Percentiles rank a stretch among this genome's conserved stretches.
Evolutionary conservation across 2,113 vertebrate species (phyloP).

Genomic region (Callionymus lyra): DNA sequence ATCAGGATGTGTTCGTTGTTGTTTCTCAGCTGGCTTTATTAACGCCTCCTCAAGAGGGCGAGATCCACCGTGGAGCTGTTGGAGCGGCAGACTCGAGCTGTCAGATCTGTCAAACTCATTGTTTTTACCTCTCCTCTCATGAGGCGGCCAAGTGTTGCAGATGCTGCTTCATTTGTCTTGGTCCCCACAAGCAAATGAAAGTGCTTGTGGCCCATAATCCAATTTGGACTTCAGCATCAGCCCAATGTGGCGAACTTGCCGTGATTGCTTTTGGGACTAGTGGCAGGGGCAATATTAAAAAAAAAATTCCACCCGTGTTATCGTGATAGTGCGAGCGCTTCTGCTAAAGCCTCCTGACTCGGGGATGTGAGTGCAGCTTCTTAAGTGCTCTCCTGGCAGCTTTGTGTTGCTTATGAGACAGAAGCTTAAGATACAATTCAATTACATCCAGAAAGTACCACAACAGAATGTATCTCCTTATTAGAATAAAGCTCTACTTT

Average conservation of each 20-base stretch:
- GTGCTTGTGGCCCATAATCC: slow-evolving; percentile 69
- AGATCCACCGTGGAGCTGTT: too few species aligned
- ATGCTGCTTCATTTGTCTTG: slow-evolving; percentile 47
- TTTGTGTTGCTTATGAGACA: slow-evolving; percentile 56
- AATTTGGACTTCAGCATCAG: slow-evolving; percentile 53
- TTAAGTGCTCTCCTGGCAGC: slow-evolving; percentile 69
- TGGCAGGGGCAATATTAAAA: slow-evolving; percentile 64
- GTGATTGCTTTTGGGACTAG: slow-evolving; percentile 65
- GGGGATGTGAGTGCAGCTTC: slow-evolving; percentile 39
- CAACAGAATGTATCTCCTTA: slow-evolving; percentile 30
- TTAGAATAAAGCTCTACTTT: slow-evolving; percentile 32
- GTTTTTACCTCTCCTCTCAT: slow-evolving; percentile 4
- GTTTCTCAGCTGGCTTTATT: slow-evolving; percentile 5
- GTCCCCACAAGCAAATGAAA: slow-evolving; percentile 65
- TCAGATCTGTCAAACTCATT: too few species aligned
- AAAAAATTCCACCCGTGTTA: slow-evolving; percentile 55
- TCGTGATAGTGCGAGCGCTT: slow-evolving; percentile 48
- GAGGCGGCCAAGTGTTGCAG: slow-evolving; percentile 48
- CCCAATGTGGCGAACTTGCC: slow-evolving; percentile 27
- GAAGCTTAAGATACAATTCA: slow-evolving; percentile 55
- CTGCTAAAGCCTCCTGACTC: slow-evolving; percentile 47
- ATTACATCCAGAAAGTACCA: slow-evolving; percentile 47
- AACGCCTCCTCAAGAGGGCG: not conserved
- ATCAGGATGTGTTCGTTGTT: slow-evolving; percentile 28
- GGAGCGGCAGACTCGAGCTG: too few species aligned